Evolutionary conservation across 2,797 vertebrate genomes (phyloP), one percentile per base, ranked within the genome.

Genomic region (Gymnoscopelus microlampas): DNA sequence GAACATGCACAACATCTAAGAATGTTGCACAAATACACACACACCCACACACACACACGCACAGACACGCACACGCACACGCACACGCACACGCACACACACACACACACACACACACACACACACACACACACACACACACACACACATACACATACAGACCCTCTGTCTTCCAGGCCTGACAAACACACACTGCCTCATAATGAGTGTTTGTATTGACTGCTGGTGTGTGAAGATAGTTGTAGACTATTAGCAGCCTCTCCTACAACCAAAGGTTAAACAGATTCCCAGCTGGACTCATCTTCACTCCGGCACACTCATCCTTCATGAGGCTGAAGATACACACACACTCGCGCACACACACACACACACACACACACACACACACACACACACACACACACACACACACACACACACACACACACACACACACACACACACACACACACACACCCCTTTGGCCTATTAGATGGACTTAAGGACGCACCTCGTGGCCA

Each of bases 201-300:
- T 60, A 60, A 77, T 79, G 9, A 63, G 53, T 67, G 62, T 35
- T 71, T 53, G 47, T 53, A 62, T 67, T 72, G 53, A 71, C 68
- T 35, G 19, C 56, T 83, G 50, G 55, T 54, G 72, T 71, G 72
- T 26, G 68, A 48, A 23, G n/a, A 60, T 29, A 59, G 44, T 23
- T 57, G 47, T 54, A 11, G 5, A 50, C 60, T 74, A 75, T 80
- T 75, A 72, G 58, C 54, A 57, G 72, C 64, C 62, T 63, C 53
- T 62, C 71, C 58, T 50, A 74, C 68, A 53, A 67, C 53, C 78
- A 87, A 86, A 89, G 89, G 85, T 88, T 88, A 89, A 87, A 69
- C 83, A 74, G 83, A 82, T 77, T 71, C 71, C 76, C 75, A 53
- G 68, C 69, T 82, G 77, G 59, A 85, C 74, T 78, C 63, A 86